A percentile compares a stretch with the other conserved stretches of the same genome.
Evolutionary conservation across 2,888 invertebrate species (phyloP).

Genomic region (Rhamnusium bicolor): DNA sequence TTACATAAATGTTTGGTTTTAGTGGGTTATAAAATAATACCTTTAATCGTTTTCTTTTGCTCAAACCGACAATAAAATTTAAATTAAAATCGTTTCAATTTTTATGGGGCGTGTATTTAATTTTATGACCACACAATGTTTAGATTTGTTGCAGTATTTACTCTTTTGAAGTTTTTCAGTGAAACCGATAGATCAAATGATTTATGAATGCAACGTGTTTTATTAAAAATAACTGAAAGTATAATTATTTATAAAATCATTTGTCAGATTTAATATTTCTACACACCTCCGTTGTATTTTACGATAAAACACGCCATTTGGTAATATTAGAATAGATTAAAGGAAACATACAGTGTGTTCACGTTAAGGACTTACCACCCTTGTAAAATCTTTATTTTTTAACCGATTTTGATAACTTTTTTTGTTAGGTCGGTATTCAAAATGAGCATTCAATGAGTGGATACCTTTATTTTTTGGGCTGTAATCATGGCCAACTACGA

Average conservation of each 20-base stretch:
- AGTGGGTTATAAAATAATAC: constrained; percentile 46
- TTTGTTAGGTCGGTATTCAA: too few species aligned
- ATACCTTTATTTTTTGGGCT: too few species aligned
- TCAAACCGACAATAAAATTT: constrained; percentile 45
- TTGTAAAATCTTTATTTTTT: not conserved
- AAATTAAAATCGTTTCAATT: constrained; percentile 49
- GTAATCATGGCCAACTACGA: too few species aligned
- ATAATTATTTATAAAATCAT: not conserved
- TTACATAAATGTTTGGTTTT: constrained; percentile 49
- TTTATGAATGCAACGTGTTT: not conserved
- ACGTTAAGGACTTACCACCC: too few species aligned
- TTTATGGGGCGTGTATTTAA: constrained; percentile 42
- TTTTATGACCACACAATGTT: constrained; percentile 43
- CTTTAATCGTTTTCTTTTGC: constrained; percentile 46
- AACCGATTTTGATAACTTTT: too few species aligned
- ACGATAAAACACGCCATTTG: not conserved
- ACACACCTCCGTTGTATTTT: not conserved
- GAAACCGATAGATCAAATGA: not conserved
- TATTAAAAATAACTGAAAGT: not conserved
- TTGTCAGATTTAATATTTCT: not conserved
- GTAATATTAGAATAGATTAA: not conserved
- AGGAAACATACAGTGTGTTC: not conserved
- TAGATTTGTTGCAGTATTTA: constrained; percentile 39
- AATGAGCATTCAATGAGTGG: too few species aligned
- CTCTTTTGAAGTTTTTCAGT: constrained; percentile 21